Evolutionary conservation across 2,113 vertebrate species (phyloP).

Genomic region (Vidua chalybeata): DNA sequence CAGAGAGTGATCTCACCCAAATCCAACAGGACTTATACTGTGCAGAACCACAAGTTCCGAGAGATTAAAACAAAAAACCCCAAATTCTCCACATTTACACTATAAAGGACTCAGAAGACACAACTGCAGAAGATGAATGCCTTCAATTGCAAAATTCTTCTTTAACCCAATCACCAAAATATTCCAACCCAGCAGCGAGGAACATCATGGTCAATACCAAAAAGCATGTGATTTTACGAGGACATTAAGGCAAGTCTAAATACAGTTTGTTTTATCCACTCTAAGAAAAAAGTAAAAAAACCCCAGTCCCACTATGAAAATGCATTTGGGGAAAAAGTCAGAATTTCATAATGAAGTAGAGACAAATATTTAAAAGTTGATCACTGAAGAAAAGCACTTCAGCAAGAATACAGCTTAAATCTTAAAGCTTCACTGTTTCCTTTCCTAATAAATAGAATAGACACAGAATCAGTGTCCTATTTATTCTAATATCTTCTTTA

Average conservation of each 20-base stretch:
- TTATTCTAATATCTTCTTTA: background rate
- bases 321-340: background rate
- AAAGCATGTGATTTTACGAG: background rate
- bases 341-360: background rate
- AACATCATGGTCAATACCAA: background rate
- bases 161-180: background rate
- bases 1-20: background rate
- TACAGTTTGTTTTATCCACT: background rate
- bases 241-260: background rate
- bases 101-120: background rate
- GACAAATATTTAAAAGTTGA: background rate
- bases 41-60: background rate
- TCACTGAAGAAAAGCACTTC: background rate
- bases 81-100: background rate
- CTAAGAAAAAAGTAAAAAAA: background rate
- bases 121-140: background rate
- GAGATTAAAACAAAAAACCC: background rate
- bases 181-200: background rate
- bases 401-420: background rate
- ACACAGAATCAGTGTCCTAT: background rate
- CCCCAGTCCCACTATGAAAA: background rate
- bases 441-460: background rate
- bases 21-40: background rate
- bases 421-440: background rate
- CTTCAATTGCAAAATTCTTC: background rate